Evolutionary conservation across 2,797 vertebrate species (phyloP).

Genomic region (Pantherophis alleghaniensis): DNA sequence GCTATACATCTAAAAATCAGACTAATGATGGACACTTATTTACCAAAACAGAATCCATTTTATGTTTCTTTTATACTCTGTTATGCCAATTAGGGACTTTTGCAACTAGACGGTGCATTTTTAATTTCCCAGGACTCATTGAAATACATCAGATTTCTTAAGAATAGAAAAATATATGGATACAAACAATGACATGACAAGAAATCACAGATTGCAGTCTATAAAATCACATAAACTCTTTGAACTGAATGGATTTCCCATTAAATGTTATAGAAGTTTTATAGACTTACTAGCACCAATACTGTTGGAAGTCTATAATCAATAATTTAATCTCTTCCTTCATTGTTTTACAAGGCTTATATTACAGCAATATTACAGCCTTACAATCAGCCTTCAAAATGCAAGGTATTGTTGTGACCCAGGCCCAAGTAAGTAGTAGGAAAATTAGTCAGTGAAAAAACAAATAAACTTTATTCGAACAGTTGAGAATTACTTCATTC

Average conservation of each 20-base stretch:
- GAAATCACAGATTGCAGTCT: background rate
- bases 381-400: background rate
- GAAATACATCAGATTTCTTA: background rate
- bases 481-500: too few relatives aligned
- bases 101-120: background rate
- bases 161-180: background rate
- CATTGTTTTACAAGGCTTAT: background rate
- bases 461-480: too few relatives aligned
- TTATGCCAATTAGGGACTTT: background rate
- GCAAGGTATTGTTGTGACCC: background rate
- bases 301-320: background rate
- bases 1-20: background rate
- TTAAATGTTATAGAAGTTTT: background rate
- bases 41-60: background rate
- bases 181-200: background rate
- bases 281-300: background rate
- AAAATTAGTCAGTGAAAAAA: too few relatives aligned
- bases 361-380: background rate
- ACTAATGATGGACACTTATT: background rate
- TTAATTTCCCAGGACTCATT: background rate
- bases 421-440: too few relatives aligned
- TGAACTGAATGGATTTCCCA: background rate
- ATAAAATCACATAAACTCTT: background rate
- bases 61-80: background rate
- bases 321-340: background rate